Evolutionary conservation across 1,140 invertebrate species (phyloP).

Genomic region (Dufourea novaeangliae): DNA sequence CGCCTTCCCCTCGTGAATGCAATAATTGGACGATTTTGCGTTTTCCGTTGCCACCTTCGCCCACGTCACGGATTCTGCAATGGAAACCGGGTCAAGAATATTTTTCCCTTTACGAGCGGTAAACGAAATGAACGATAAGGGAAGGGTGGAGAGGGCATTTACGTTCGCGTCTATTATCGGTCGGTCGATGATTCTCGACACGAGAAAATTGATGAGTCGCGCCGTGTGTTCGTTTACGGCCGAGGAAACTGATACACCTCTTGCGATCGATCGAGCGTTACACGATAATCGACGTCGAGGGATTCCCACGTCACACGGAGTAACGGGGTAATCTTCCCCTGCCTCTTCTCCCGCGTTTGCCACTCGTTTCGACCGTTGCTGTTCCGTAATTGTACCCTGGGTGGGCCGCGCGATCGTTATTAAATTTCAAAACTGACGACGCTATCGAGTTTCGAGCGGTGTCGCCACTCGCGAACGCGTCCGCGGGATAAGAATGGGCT

Average conservation of each 20-base stretch:
- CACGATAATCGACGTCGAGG: neutral
- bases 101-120: neutral
- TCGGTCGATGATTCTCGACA: too few relatives aligned
- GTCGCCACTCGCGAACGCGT: constrained; percentile 7
- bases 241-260: too few relatives aligned
- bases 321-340: too few relatives aligned
- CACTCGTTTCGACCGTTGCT: constrained; percentile 14
- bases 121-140: too few relatives aligned
- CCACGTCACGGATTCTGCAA: constrained; percentile 68
- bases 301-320: neutral
- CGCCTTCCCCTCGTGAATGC: constrained; percentile 65
- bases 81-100: neutral
- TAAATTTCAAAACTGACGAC: constrained; percentile 41
- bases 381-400: constrained; percentile 12
- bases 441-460: constrained; percentile 21
- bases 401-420: constrained; percentile 23
- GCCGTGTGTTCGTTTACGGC: too few relatives aligned
- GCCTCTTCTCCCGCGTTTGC: neutral
- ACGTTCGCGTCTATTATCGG: too few relatives aligned
- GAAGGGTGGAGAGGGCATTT: too few relatives aligned
- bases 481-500: constrained; percentile 48
- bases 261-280: too few relatives aligned
- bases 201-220: too few relatives aligned
- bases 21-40: constrained; percentile 46
- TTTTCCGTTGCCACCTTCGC: constrained; percentile 53